Conservation (phyloP, 2,113 vertebrate species). For the Procavia capensis region DNA sequence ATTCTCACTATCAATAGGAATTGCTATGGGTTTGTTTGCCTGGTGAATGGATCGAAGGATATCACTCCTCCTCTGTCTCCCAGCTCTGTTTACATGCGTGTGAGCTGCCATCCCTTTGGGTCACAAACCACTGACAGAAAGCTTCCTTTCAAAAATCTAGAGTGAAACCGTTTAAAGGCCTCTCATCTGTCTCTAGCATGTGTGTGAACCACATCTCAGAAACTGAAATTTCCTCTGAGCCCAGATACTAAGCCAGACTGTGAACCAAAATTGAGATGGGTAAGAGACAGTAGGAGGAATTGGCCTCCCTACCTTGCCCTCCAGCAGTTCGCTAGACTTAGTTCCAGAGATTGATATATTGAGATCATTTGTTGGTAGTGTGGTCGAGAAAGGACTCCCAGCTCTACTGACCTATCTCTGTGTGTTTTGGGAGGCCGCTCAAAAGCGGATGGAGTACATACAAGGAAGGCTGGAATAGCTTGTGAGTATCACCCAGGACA, state of each 20-base stretch:
- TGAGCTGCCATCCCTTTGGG: neutral
- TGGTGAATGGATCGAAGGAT: conserved; percentile 46
- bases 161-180: neutral
- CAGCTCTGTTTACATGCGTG: neutral
- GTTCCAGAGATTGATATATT: neutral
- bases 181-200: neutral
- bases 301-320: neutral
- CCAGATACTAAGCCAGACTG: neutral
- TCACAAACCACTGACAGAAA: neutral
- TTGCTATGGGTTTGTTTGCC: conserved; percentile 69
- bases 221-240: neutral
- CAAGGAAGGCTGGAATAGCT: neutral
- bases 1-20: neutral
- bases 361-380: neutral
- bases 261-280: neutral
- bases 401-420: neutral
- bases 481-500: neutral
- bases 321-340: neutral
- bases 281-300: neutral
- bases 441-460: neutral
- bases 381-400: neutral
- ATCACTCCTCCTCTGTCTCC: conserved; percentile 5
- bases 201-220: neutral
- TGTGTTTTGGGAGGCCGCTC: neutral
- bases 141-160: conserved; percentile 8